These are phyloP conservation scores for Syngnathoides biaculeatus DNA, from an alignment of 2,113 vertebrate genomes.

Conservation along the genomic window DNA sequence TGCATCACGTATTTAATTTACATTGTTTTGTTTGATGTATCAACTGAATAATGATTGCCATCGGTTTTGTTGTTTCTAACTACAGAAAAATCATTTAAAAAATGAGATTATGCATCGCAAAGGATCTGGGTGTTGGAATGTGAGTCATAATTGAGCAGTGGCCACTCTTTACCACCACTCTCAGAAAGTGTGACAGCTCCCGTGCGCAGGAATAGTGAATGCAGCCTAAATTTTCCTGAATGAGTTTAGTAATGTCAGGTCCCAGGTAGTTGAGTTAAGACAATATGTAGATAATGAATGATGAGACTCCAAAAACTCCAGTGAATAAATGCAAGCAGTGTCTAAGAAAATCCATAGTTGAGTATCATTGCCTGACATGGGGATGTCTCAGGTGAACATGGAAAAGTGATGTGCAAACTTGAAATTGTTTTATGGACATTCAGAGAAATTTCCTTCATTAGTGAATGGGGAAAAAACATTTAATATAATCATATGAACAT, in stretches of 20 bases:
- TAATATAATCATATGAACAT: too few species aligned
- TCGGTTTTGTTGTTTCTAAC: conserved; percentile 27
- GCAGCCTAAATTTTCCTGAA: conserved; percentile 40
- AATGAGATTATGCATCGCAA: conserved; percentile 46
- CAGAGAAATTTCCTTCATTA: background rate
- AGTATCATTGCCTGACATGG: conserved; percentile 13
- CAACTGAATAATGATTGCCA: conserved; percentile 43
- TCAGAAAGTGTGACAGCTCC: conserved; percentile 31
- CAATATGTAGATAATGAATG: conserved; percentile 49
- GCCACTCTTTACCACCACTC: conserved; percentile 18
- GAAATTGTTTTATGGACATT: background rate
- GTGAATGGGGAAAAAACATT: too few species aligned
- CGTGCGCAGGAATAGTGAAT: conserved; percentile 28
- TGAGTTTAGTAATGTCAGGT: conserved; percentile 33
- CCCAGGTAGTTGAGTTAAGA: conserved; percentile 42
- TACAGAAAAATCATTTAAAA: conserved; percentile 27
- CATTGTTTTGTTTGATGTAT: conserved; percentile 34
- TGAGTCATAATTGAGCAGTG: conserved; percentile 44
- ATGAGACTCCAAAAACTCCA: conserved; percentile 34
- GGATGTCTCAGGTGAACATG: conserved; percentile 14
- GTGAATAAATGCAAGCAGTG: conserved; percentile 13
- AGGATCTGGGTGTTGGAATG: conserved; percentile 34
- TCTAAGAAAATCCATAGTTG: conserved; percentile 29
- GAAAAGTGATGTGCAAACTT: conserved; percentile 11
- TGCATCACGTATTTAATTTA: conserved; percentile 19